These are phyloP conservation scores for Watsonalla binaria DNA, from an alignment of 2,888 invertebrate species.

Conservation along the genomic window DNA sequence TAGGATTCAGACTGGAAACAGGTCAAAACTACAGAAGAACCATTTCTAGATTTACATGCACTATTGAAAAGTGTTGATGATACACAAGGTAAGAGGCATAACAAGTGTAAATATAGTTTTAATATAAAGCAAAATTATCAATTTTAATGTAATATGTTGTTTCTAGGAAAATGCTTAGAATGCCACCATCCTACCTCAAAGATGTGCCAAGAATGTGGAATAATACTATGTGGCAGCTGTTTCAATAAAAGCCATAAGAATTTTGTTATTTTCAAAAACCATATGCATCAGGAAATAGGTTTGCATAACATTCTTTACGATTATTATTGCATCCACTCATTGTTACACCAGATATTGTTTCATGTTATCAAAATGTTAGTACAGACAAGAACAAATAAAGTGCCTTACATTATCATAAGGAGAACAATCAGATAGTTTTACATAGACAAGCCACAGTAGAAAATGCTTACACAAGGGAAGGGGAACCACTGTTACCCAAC, in stretches of 20 bases:
- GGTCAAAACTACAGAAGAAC: constrained; percentile 22
- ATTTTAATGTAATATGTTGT: neutral
- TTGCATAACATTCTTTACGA: constrained; percentile 1
- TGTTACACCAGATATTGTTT: too few relatives aligned
- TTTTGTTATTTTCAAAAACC: constrained; percentile 64
- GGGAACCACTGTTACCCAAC: too few relatives aligned
- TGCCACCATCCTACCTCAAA: constrained; percentile 48
- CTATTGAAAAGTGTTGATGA: constrained; percentile 38
- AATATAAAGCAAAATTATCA: constrained; percentile 3
- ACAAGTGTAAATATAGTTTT: constrained; percentile 1
- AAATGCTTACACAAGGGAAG: too few relatives aligned
- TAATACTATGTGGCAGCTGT: constrained; percentile 55
- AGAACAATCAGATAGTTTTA: too few relatives aligned
- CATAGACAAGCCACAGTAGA: too few relatives aligned
- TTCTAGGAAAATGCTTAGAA: constrained; percentile 56
- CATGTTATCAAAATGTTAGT: too few relatives aligned
- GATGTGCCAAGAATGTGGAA: constrained; percentile 62
- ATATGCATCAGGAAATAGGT: constrained; percentile 51
- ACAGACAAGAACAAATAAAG: too few relatives aligned
- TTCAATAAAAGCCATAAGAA: constrained; percentile 66
- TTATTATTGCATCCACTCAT: too few relatives aligned
- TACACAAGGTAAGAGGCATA: constrained; percentile 36
- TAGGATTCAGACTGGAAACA: constrained; percentile 6
- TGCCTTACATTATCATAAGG: too few relatives aligned
- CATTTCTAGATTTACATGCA: constrained; percentile 47